Conservation (phyloP, 2,113 vertebrate species). For the Thymallus thymallus region DNA sequence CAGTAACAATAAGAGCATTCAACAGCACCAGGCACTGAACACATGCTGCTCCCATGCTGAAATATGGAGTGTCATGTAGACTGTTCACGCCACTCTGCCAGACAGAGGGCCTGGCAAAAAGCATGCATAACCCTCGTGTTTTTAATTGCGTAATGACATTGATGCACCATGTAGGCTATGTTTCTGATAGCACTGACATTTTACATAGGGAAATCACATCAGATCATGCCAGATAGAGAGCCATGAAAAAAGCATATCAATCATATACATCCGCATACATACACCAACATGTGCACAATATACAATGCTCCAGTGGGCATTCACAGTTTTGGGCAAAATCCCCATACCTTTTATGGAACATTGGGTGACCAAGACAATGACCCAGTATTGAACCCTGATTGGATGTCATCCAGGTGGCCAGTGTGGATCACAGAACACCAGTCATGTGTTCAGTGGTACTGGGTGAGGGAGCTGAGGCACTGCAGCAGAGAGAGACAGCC, state of each 20-base stretch:
- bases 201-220: not conserved
- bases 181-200: not conserved
- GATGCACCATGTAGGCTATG: not conserved
- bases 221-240: too few species aligned
- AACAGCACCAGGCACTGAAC: not conserved
- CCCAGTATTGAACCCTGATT: not conserved
- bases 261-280: too few species aligned
- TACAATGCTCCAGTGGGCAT: too few species aligned
- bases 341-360: not conserved
- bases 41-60: not conserved
- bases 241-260: too few species aligned
- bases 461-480: not conserved
- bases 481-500: slow-evolving; percentile 16
- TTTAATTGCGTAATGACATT: not conserved
- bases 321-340: too few species aligned
- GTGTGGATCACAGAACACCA: not conserved
- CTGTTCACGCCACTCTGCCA: not conserved
- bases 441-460: not conserved
- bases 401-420: too few species aligned
- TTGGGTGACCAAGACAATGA: not conserved
- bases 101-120: not conserved
- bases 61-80: slow-evolving; percentile 30
- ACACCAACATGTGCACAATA: too few species aligned
- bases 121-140: too few species aligned
- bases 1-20: slow-evolving; percentile 5